Evolutionary conservation across 2,888 invertebrate genomes (phyloP).

Genomic region (Sturmia bella): DNA sequence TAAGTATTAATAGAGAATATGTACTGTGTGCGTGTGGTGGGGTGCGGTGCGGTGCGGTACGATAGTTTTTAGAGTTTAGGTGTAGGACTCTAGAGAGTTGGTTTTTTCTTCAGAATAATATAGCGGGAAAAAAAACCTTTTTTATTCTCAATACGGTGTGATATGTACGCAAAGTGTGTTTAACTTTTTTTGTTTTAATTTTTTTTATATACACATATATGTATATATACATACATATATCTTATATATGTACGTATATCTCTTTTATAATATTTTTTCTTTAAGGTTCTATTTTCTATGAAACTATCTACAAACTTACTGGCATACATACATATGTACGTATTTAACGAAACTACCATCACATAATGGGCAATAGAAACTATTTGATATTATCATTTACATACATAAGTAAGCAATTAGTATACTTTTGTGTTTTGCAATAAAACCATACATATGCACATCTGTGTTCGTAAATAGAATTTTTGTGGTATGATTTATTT

Average conservation of each 20-base stretch:
- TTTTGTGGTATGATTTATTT: too few species aligned
- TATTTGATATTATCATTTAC: constrained; percentile 54
- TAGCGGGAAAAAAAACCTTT: constrained; percentile 39
- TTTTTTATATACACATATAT: too few species aligned
- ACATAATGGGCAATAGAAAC: constrained; percentile 48
- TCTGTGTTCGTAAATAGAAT: too few species aligned
- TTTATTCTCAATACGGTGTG: constrained; percentile 68
- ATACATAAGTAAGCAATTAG: neutral
- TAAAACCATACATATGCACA: too few species aligned
- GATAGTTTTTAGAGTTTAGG: constrained; percentile 57
- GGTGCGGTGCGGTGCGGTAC: too few species aligned
- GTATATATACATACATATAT: too few species aligned
- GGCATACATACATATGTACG: neutral
- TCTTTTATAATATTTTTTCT: constrained; percentile 44
- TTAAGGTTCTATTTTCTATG: constrained; percentile 37
- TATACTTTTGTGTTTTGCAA: too few species aligned
- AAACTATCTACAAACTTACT: constrained; percentile 21
- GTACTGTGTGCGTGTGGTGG: too few species aligned
- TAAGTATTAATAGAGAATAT: constrained; percentile 19
- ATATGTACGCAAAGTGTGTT: constrained; percentile 66
- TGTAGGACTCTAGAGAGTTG: constrained; percentile 61
- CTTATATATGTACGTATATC: constrained; percentile 15
- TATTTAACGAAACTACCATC: constrained; percentile 19
- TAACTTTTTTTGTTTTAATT: constrained; percentile 26
- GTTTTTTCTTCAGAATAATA: constrained; percentile 61